Base-by-base conservation (phyloP, 1,140 invertebrate genomes). In the Platorchestia sp. region DNA sequence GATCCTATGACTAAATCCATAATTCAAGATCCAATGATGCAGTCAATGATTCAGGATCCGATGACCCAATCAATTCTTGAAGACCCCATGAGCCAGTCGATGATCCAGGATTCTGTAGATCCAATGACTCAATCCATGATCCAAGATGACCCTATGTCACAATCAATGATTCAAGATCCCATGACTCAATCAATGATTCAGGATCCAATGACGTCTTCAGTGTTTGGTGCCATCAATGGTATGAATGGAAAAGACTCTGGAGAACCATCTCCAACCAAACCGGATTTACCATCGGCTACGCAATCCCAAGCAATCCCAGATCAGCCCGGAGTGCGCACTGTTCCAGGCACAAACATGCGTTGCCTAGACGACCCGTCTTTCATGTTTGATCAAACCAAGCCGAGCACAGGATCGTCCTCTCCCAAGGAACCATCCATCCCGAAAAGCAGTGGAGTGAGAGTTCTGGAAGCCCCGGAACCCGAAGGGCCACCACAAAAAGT, bases 351-450 rank as follows among this genome's bases (percentile, higher is more conserved):
- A 91, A 97, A 97, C 96, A 96, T 98, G 19, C 97, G 97, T 96
- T 97, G 97, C 96, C 96, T 98, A 47, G 97, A 98, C 47, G 97
- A 98, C 96, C 97, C 97, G 75, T 97, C 97, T 16, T 98, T 97
- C 96, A 97, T 97, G 95, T 97, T 97, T 96, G 97, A 97, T 40
- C 96, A 44, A 96, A 96, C 51, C 44, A 93, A 93, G 45, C 91
- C 91, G 47, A 14, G 36, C 27, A 40, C 45, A 47, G 45, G 19
- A 36, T 93, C 91, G 10, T 47, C 43, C 41, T 44, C 87, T 3
- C 43, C 87, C 5, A 89, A 89, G 27, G 91, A 93, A 47, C 45
- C 91, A 93, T 45, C 91, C 19, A 47, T 19, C 40, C 43, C 91
- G 0, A 93, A 93, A 47, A 93, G 6, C 40, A 93, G 91, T 40